Evolutionary conservation across 2,113 vertebrate genomes (phyloP), one percentile per base, ranked within the genome.

Genomic region (Anseranas semipalmata): DNA sequence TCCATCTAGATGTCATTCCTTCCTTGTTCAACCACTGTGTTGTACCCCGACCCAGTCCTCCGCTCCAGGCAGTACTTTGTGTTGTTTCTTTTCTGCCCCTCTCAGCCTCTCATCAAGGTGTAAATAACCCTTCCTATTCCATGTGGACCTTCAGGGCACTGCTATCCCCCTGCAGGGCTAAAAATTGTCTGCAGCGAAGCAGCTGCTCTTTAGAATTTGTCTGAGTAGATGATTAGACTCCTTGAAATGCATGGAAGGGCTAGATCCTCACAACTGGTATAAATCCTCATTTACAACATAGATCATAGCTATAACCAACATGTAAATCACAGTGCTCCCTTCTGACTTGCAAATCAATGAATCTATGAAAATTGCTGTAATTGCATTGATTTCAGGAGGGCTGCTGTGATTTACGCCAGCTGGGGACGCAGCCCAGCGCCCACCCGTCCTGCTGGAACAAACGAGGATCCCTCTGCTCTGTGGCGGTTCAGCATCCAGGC

Each of bases 311-410:
- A 70, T 18, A 90, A 83, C 85, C 93, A 90, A 88, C 90, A 90
- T 92, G 96, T 96, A 96, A 95, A 93, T 96, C 96, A 95, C 91
- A 89, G 9, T 55, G 77, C 80, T 97, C 92, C 92, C 95, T 95
- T 85, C 94, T 87, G 94, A 70, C 80, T 96, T 73, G 76, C 81
- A 94, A 93, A 96, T 95, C 91, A 93, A 93, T 76, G 95, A 91
- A 95, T 95, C 94, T 85, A 93, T 89, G 95, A 93, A 95, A 97
- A 96, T 93, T 96, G 96, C 95, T 80, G 1, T 95, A 93, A 97
- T 90, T 95, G 94, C 86, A 96, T 95, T 96, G 96, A 95, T 93
- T 92, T 94, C 92, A 85, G 87, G 70, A 96, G 90, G 81, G 77
- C 81, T 91, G 28, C 92, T 85, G 89, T 82, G 87, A 95, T 92